Evolutionary conservation across 2,113 vertebrate species (phyloP).

Genomic region (Calidris pygmaea): DNA sequence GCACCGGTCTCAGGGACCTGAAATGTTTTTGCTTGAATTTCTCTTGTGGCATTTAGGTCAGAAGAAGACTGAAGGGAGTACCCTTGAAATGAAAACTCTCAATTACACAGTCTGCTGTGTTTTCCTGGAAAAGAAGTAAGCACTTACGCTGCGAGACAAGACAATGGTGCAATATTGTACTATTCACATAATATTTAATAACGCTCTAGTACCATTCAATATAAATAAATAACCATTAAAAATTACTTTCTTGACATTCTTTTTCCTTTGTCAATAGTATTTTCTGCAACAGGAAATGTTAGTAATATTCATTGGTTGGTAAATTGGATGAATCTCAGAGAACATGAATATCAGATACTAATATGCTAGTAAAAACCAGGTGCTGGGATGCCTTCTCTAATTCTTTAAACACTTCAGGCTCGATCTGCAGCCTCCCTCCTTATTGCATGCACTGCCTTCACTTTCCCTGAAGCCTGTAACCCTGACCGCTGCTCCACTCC

Average conservation of each 20-base stretch:
- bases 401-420: not conserved
- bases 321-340: slow-evolving; percentile 10
- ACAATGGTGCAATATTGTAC: not conserved
- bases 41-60: not conserved
- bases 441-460: not conserved
- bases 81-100: not conserved
- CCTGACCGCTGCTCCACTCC: not conserved
- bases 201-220: slow-evolving; percentile 47
- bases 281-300: slow-evolving; percentile 58
- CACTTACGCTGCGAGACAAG: not conserved
- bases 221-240: slow-evolving; percentile 71
- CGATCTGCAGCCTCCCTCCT: not conserved
- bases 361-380: slow-evolving; percentile 31
- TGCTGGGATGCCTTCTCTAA: not conserved
- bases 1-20: not conserved
- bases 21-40: not conserved
- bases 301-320: slow-evolving; percentile 36
- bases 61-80: not conserved
- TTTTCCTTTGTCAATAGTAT: slow-evolving; percentile 20
- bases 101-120: not conserved
- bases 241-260: slow-evolving; percentile 56
- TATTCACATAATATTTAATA: slow-evolving; percentile 67
- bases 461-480: not conserved
- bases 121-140: not conserved
- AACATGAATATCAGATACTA: slow-evolving; percentile 37